phyloP scores from a whole-genome alignment of 1,140 invertebrate species.

The Alviniconcha marisindica region DNA sequence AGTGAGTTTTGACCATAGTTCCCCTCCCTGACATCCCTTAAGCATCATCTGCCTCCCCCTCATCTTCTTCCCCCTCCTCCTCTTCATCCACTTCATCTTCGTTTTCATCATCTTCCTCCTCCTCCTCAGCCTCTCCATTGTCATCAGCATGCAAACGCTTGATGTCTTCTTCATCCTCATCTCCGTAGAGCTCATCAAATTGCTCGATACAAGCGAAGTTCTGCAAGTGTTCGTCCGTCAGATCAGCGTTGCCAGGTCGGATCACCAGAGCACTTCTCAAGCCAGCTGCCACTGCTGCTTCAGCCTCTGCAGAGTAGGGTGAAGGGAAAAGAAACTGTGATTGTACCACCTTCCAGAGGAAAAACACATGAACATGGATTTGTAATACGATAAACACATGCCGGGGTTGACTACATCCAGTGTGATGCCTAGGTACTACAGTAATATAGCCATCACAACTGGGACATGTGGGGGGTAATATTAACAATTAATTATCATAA shows the following conservation, averaged over 20 bases:
- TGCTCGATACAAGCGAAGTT: slow-evolving; percentile 80
- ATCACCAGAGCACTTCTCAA: slow-evolving; percentile 82
- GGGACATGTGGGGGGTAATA: no score
- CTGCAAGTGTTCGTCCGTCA: slow-evolving; percentile 80
- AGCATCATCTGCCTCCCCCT: slow-evolving; percentile 46
- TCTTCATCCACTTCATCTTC: slow-evolving; percentile 55
- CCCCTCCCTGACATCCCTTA: not conserved
- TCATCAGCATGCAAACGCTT: slow-evolving; percentile 58
- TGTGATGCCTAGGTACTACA: no score
- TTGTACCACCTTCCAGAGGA: no score
- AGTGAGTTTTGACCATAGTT: not conserved
- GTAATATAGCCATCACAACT: no score
- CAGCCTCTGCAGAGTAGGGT: slow-evolving; percentile 82
- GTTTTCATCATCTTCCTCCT: slow-evolving; percentile 49
- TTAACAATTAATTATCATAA: no score
- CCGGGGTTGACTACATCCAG: no score
- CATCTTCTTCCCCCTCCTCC: slow-evolving; percentile 49
- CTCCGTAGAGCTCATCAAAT: slow-evolving; percentile 76
- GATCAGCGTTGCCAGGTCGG: slow-evolving; percentile 86
- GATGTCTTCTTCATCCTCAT: slow-evolving; percentile 65
- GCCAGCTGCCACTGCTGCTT: slow-evolving; percentile 86
- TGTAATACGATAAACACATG: no score
- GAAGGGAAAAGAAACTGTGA: no score
- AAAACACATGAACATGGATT: not conserved
- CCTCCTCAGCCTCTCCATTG: slow-evolving; percentile 56